Conservation (phyloP, 2,797 vertebrate genomes). For the Aulostomus chinensis region DNA sequence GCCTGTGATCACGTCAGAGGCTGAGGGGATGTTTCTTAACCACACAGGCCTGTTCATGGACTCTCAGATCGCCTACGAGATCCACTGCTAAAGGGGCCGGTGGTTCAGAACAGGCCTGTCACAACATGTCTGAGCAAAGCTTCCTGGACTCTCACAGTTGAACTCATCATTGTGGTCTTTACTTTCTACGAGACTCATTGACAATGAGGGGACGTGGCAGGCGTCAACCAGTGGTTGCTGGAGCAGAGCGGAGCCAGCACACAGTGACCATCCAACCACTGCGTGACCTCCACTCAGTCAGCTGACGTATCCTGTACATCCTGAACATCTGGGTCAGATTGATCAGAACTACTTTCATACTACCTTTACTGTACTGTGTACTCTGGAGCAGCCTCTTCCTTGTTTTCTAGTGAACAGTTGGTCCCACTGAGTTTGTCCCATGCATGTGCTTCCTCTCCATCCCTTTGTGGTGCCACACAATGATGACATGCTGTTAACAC, state of each 20-base stretch:
- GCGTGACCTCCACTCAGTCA: constrained; percentile 1
- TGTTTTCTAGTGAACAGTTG: neutral
- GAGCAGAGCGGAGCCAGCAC: constrained; percentile 1
- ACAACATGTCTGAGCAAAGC: constrained; percentile 1
- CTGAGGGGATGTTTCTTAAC: constrained; percentile 82
- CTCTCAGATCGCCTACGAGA: constrained; percentile 88
- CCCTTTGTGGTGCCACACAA: neutral
- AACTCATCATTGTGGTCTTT: constrained; percentile 6
- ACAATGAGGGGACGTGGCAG: neutral
- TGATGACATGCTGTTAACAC: neutral
- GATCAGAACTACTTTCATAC: constrained; percentile 12
- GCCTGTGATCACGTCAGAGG: constrained; percentile 75
- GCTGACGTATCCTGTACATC: constrained; percentile 15
- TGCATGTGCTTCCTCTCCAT: neutral
- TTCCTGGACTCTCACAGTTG: neutral
- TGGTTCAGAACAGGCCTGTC: constrained; percentile 1
- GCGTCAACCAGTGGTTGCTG: neutral
- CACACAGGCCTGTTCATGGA: constrained; percentile 83
- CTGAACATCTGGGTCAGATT: constrained; percentile 14
- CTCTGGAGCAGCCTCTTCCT: neutral
- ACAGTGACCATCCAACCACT: constrained; percentile 3
- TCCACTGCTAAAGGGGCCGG: constrained; percentile 84
- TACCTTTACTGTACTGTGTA: neutral
- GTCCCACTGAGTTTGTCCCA: neutral
- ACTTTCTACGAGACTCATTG: constrained; percentile 5